phyloP scores from a whole-genome alignment of 2,113 vertebrate species.

The Suncus etruscus region DNA sequence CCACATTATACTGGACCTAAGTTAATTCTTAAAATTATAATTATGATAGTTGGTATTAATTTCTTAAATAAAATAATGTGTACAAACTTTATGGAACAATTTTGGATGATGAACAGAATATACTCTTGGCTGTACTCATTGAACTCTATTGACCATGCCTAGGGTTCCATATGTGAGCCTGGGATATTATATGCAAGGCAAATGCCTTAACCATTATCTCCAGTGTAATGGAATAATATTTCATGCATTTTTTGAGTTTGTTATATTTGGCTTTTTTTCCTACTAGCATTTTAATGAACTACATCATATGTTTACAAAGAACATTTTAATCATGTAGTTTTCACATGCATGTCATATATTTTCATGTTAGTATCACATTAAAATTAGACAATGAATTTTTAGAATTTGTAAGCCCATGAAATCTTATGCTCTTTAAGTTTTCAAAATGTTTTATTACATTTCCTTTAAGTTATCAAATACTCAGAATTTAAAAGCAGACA shows the following conservation, averaged over 20 bases:
- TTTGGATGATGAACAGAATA: background rate
- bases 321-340: background rate
- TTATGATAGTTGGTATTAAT: background rate
- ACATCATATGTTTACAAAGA: background rate
- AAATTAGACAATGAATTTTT: constrained; percentile 52
- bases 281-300: background rate
- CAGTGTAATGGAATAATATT: no score
- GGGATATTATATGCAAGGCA: no score
- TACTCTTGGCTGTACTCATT: no score
- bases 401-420: constrained; percentile 38
- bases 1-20: no score
- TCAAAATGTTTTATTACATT: constrained; percentile 55
- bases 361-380: background rate
- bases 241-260: no score
- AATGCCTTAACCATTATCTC: no score
- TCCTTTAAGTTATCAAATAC: constrained; percentile 50
- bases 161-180: no score
- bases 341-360: background rate
- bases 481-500: constrained; percentile 68
- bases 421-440: constrained; percentile 31
- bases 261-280: background rate
- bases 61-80: background rate
- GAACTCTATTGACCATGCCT: background rate
- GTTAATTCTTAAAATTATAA: background rate
- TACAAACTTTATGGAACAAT: background rate